phyloP scores from a whole-genome alignment of 2,113 vertebrate species.

The Macaca mulatta region DNA sequence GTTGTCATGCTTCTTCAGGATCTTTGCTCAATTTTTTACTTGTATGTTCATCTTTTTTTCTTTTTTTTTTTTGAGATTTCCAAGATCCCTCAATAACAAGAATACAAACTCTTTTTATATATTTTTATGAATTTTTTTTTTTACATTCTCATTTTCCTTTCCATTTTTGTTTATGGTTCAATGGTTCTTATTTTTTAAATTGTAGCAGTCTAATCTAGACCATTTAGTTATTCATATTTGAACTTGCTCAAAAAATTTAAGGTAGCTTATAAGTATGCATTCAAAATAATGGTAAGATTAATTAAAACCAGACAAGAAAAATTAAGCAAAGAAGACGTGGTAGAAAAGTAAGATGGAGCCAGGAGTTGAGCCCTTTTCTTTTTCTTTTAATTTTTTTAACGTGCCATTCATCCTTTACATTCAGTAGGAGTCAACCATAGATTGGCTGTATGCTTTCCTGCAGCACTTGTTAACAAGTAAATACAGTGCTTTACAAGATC shows the following conservation, averaged over 20 bases:
- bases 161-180: not conserved
- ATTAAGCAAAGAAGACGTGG: not conserved
- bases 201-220: not conserved
- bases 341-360: not conserved
- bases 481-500: not conserved
- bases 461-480: not conserved
- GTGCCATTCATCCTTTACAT: not conserved
- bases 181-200: not conserved
- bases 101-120: not conserved
- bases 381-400: not conserved
- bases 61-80: not conserved
- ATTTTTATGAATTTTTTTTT: not conserved
- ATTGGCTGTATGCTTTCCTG: not conserved
- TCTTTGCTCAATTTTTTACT: not conserved
- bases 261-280: not conserved
- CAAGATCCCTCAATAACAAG: not conserved
- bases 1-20: not conserved
- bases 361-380: not conserved
- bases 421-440: not conserved
- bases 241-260: not conserved
- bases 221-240: constrained; percentile 7
- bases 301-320: not conserved
- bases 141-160: not conserved
- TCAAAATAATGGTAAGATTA: not conserved
- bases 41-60: not conserved